These are phyloP conservation scores for Aporrectodea caliginosa DNA, from an alignment of 1,140 invertebrate species.

Conservation along the genomic window DNA sequence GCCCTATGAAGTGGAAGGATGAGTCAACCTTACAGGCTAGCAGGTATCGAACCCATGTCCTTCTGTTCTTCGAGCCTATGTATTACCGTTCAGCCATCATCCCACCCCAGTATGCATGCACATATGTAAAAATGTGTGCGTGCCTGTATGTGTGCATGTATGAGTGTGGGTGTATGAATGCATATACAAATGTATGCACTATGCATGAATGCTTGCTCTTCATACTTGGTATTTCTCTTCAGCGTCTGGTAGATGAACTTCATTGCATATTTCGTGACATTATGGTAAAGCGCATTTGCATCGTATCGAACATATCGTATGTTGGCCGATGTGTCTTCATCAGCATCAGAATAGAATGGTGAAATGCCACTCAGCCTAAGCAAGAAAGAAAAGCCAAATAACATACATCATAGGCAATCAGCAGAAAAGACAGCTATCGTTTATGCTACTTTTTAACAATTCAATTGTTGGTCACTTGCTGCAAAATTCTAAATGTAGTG, in stretches of 20 bases:
- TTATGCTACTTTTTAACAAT: too few species aligned
- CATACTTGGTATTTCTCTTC: conserved; percentile 89
- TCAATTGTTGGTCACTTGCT: too few species aligned
- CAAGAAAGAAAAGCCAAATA: not conserved
- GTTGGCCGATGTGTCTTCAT: conserved; percentile 82
- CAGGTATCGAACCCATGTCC: too few species aligned
- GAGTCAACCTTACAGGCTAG: too few species aligned
- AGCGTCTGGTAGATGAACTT: conserved; percentile 91
- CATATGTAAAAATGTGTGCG: not conserved
- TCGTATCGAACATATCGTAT: conserved; percentile 88
- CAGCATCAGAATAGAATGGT: conserved; percentile 79
- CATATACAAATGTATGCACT: too few species aligned
- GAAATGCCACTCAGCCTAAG: conserved; percentile 78
- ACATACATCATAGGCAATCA: not conserved
- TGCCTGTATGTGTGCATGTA: conserved; percentile 16
- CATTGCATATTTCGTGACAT: conserved; percentile 87
- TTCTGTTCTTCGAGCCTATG: too few species aligned
- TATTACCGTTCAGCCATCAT: too few species aligned
- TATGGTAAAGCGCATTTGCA: conserved; percentile 89
- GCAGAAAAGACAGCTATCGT: too few species aligned
- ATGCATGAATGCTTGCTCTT: too few species aligned
- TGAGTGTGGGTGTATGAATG: conserved; percentile 12
- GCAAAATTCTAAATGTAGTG: too few species aligned
- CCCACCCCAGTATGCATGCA: too few species aligned
- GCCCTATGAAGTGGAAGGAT: too few species aligned